Conservation (phyloP, 1,140 invertebrate species). For the Nixonia krombeini region DNA sequence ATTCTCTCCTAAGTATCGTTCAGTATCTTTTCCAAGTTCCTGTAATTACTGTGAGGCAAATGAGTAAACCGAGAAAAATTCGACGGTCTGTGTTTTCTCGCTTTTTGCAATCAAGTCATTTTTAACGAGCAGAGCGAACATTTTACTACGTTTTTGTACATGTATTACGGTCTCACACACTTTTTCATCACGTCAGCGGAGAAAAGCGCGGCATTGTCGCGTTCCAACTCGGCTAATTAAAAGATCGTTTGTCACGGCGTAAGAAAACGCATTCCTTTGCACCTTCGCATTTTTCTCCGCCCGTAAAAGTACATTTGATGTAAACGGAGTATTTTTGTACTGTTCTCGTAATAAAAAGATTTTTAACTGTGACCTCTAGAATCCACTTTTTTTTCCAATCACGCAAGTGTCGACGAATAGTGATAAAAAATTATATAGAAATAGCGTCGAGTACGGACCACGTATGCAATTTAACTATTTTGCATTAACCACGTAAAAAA, state of each 20-base stretch:
- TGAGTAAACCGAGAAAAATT: not conserved
- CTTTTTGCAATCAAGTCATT: not conserved
- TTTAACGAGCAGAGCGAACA: not conserved
- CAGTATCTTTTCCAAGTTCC: not conserved
- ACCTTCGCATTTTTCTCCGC: not conserved
- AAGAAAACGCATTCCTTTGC: not conserved
- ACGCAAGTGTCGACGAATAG: no score
- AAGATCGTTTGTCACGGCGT: not conserved
- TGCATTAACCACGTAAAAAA: no score
- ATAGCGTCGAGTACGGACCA: no score
- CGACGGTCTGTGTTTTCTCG: not conserved
- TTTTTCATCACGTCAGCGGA: not conserved
- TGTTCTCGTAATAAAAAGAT: no score
- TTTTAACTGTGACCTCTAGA: no score
- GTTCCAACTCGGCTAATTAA: not conserved
- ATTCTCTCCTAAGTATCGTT: not conserved
- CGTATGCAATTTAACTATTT: no score
- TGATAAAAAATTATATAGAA: no score
- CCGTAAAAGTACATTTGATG: not conserved
- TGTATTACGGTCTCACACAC: not conserved
- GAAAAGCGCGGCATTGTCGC: not conserved
- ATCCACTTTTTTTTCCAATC: no score
- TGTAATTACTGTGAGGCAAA: not conserved
- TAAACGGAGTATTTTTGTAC: no score
- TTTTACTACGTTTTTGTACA: not conserved